Evolutionary conservation across 92 coral and sea anemone species (phyloP).

Genomic region (Umimayanthus chanpuru): DNA sequence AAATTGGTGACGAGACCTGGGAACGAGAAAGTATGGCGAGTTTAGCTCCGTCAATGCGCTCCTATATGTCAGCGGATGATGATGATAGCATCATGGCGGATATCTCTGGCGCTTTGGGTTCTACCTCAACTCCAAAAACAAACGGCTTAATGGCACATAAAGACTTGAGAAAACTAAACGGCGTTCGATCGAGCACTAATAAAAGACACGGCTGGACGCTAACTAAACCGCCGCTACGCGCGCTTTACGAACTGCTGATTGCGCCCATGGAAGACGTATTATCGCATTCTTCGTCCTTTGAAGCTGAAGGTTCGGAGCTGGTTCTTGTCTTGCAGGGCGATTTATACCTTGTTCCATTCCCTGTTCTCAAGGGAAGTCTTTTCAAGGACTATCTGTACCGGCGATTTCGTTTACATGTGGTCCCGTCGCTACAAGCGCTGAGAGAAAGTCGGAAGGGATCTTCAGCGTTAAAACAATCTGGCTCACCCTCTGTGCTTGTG

Average conservation of each 20-base stretch:
- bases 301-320: conserved; percentile 84
- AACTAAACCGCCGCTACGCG: conserved; percentile 90
- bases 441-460: conserved; percentile 53
- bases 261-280: conserved; percentile 93
- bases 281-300: conserved; percentile 81
- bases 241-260: conserved; percentile 87
- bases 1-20: conserved; percentile 74
- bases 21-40: conserved; percentile 76
- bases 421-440: conserved; percentile 88
- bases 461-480: conserved; percentile 48
- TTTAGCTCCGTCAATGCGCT: conserved; percentile 57
- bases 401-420: conserved; percentile 79
- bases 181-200: conserved; percentile 72
- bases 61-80: conserved; percentile 84
- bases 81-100: conserved; percentile 86
- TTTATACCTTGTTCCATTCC: conserved; percentile 92
- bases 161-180: conserved; percentile 86
- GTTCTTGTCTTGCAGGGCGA: conserved; percentile 96
- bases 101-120: conserved; percentile 66
- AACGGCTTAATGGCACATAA: conserved; percentile 60
- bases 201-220: conserved; percentile 66
- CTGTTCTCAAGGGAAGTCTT: conserved; percentile 86
- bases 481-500: conserved; percentile 76
- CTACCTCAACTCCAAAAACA: conserved; percentile 71
- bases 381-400: conserved; percentile 90